Base-by-base conservation (phyloP, 2,113 vertebrate species). In the Ellobius talpinus region DNA sequence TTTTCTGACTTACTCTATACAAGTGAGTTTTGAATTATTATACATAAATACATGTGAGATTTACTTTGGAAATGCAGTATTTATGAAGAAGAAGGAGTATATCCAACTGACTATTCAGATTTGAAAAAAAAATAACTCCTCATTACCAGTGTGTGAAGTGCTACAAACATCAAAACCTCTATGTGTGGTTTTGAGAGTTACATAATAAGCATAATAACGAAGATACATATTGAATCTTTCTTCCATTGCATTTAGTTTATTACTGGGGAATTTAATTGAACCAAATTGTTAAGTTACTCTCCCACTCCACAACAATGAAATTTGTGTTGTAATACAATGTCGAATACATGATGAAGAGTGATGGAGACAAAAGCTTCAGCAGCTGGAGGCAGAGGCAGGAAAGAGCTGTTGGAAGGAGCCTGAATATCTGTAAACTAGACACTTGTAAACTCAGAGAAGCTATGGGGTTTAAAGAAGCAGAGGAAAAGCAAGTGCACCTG, bases 361-460 rank as follows among this genome's bases (percentile, higher is more conserved):
- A 9, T 58, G 4, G 31, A 88, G 42, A 31, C 3, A 26, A 72
- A 68, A 47, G 7, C 1, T 17, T 65, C 4, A 36, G 24, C 45
- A 86, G 31, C 24, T 87, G 6, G n/a, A 89, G 42, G 23, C 17
- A 66, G 31, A 47, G 39, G 1, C 29, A 63, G 7, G 14, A 89
- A 36, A 1, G 1, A 95, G 17, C 5, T 3, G 24, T 39, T 58
- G 3, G 5, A 87, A 7, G 21, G 33, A 63, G 1, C 26, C 11
- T 9, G 2, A 42, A 2, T 39, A 42, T 6, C 9, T 82, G 24
- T 8, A 55, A 90, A n/a, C 0, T 14, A 4, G 5, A 31, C 0
- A 2, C 26, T 79, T 21, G 79, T 23, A 45, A 70, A 52, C 4
- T 14, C 2, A 14, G 8, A 91, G 74, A 68, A 33, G 36, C 31